Conservation (phyloP, 2,797 vertebrate genomes). For the Parotocinclus haroldoi region DNA sequence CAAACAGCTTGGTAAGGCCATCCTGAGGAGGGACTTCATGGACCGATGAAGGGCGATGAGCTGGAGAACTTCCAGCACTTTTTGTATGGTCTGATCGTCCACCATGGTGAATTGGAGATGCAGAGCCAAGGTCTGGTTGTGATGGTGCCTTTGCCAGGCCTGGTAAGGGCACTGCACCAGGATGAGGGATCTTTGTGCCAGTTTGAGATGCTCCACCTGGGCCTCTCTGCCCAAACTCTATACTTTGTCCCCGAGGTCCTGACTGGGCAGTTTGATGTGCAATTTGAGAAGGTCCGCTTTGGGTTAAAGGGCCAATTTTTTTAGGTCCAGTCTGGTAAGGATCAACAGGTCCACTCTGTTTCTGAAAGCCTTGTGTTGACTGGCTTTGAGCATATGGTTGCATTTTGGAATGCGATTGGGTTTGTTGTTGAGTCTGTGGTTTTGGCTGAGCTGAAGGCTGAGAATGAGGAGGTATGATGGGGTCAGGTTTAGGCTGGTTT, state of each 20-base stretch:
- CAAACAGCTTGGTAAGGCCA: constrained; percentile 94
- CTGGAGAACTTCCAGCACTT: constrained; percentile 74
- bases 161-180: constrained; percentile 70
- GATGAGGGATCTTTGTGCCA: constrained; percentile 74
- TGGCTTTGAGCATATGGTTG: constrained; percentile 46
- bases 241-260: constrained; percentile 59
- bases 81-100: constrained; percentile 74
- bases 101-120: constrained; percentile 75
- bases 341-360: constrained; percentile 48
- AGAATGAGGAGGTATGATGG: constrained; percentile 48
- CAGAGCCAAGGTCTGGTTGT: constrained; percentile 78
- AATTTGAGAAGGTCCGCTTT: constrained; percentile 31
- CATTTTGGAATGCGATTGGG: constrained; percentile 40
- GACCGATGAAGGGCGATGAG: constrained; percentile 68
- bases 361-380: constrained; percentile 53
- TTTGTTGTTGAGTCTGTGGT: constrained; percentile 50
- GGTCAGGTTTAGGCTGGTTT: constrained; percentile 84
- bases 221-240: constrained; percentile 64
- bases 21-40: constrained; percentile 79
- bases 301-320: constrained; percentile 19
- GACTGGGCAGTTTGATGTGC: constrained; percentile 52
- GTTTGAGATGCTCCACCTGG: constrained; percentile 53
- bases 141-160: constrained; percentile 78
- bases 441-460: constrained; percentile 38
- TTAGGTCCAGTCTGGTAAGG: constrained; percentile 36